These are phyloP conservation scores for Apomyelois bistriatella DNA, from an alignment of 2,888 invertebrate genomes.

Conservation along the genomic window DNA sequence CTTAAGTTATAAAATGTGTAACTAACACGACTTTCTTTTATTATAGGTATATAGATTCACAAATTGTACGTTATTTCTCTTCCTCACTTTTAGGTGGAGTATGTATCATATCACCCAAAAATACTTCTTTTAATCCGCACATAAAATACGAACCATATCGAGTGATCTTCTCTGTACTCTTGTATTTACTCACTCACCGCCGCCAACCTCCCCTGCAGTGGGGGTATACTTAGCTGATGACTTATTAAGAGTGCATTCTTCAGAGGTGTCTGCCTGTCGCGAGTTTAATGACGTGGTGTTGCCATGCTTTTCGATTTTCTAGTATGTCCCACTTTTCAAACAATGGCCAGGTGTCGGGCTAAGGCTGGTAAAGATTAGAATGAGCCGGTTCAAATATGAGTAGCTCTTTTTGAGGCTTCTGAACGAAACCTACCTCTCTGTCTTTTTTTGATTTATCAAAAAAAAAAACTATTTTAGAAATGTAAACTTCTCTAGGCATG, in stretches of 20 bases:
- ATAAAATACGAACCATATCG: not conserved
- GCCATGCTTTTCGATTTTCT: slow-evolving; percentile 52
- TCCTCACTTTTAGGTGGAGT: too few species aligned
- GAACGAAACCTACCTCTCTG: too few species aligned
- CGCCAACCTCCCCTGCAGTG: slow-evolving; percentile 33
- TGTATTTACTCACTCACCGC: slow-evolving; percentile 22
- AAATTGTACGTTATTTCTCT: too few species aligned
- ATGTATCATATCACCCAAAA: not conserved
- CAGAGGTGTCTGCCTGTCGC: slow-evolving; percentile 76
- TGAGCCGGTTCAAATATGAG: slow-evolving; percentile 5
- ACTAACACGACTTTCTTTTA: too few species aligned
- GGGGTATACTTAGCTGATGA: slow-evolving; percentile 77
- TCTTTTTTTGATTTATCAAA: too few species aligned
- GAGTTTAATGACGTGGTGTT: slow-evolving; percentile 72
- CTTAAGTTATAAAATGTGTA: too few species aligned
- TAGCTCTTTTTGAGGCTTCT: not conserved
- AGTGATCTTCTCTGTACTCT: not conserved
- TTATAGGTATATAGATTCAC: too few species aligned
- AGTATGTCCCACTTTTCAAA: slow-evolving; percentile 61
- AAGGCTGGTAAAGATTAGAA: slow-evolving; percentile 1
- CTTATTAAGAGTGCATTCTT: slow-evolving; percentile 80
- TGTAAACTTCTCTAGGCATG: too few species aligned
- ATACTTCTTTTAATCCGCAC: not conserved
- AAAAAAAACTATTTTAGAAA: too few species aligned
- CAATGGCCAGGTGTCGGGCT: slow-evolving; percentile 28